A percentile compares a stretch with the other conserved stretches of the same genome.
phyloP scores from a whole-genome alignment of 2,113 vertebrate species.

The Etheostoma spectabile region DNA sequence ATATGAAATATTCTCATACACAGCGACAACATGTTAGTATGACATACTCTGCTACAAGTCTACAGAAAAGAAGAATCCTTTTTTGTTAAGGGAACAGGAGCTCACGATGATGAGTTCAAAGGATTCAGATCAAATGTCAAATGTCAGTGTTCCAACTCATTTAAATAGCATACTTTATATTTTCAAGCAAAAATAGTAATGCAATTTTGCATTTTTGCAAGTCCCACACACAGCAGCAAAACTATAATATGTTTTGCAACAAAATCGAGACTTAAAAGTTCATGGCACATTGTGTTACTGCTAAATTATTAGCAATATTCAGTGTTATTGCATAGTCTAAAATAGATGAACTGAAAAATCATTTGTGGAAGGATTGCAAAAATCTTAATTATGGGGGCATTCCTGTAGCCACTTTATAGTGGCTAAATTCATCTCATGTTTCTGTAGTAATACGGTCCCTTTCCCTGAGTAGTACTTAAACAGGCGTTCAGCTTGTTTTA shows the following conservation, averaged over 20 bases:
- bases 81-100: conserved; percentile 19
- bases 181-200: background rate
- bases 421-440: background rate
- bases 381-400: no score
- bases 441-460: background rate
- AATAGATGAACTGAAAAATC: background rate
- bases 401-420: background rate
- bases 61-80: conserved; percentile 39
- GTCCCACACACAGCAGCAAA: background rate
- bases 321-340: background rate
- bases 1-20: background rate
- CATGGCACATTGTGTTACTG: background rate
- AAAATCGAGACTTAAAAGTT: background rate
- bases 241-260: background rate
- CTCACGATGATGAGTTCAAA: conserved; percentile 50
- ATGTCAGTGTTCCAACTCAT: background rate
- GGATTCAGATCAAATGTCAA: conserved; percentile 18
- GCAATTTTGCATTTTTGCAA: background rate
- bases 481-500: background rate
- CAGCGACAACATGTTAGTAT: background rate
- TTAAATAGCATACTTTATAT: background rate
- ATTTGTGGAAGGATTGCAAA: background rate
- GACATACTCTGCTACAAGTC: background rate
- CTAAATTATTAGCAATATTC: background rate
- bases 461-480: background rate